Percentiles rank a stretch among this genome's conserved stretches.
These are phyloP conservation scores for Paracentrotus lividus DNA, from an alignment of 53 echinoderm and acorn worm species.

Conservation along the genomic window DNA sequence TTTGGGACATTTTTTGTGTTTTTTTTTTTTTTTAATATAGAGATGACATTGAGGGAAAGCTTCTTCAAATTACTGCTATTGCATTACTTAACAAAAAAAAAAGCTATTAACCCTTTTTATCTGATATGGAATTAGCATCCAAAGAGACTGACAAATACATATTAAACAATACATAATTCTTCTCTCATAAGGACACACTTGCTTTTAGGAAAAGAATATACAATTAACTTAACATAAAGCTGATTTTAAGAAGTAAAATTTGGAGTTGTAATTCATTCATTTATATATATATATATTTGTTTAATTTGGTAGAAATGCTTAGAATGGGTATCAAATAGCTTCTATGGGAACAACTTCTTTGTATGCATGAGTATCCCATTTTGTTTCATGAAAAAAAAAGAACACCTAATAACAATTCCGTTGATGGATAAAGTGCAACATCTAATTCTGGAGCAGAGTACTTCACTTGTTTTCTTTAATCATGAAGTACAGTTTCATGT, in stretches of 20 bases:
- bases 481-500: neutral
- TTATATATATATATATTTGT: too few species aligned
- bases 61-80: too few species aligned
- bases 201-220: neutral
- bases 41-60: neutral
- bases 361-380: neutral
- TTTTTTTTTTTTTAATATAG: neutral
- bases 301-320: too few species aligned
- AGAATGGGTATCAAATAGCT: neutral
- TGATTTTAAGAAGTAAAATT: neutral
- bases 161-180: constrained; percentile 4
- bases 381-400: neutral
- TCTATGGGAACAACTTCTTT: too few species aligned
- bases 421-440: too few species aligned
- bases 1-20: neutral
- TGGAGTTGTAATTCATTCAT: neutral
- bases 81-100: too few species aligned
- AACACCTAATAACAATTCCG: too few species aligned
- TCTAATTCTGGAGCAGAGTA: too few species aligned
- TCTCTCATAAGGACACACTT: constrained; percentile 4
- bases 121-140: too few species aligned
- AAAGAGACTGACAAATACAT: constrained; percentile 36
- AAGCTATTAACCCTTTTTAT: too few species aligned
- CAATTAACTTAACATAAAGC: neutral
- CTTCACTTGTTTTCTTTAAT: neutral